Evolutionary conservation across 2,888 invertebrate genomes (phyloP).

Genomic region (Ichneumoninae sp.): DNA sequence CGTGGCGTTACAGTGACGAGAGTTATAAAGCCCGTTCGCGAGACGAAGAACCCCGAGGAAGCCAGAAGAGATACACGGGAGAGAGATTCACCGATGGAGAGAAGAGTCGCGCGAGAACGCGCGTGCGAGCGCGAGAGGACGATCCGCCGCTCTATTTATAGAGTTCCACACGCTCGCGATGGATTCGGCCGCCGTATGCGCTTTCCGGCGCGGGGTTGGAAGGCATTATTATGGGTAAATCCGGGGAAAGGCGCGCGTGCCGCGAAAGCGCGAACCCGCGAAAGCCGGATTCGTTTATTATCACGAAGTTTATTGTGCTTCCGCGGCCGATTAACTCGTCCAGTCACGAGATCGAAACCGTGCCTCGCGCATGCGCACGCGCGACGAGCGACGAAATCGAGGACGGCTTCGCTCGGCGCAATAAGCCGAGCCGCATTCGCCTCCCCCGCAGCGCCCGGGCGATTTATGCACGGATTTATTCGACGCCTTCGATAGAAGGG

Average conservation of each 20-base stretch:
- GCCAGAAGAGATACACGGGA: constrained; percentile 30
- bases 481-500: constrained; percentile 55
- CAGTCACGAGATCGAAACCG: constrained; percentile 76
- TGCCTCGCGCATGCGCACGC: constrained; percentile 35
- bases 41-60: constrained; percentile 66
- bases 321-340: constrained; percentile 82
- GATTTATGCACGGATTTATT: constrained; percentile 64
- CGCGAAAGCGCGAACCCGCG: constrained; percentile 68
- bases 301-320: constrained; percentile 82
- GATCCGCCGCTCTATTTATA: constrained; percentile 78
- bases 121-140: constrained; percentile 65
- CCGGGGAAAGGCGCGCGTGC: constrained; percentile 15
- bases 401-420: constrained; percentile 19
- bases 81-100: constrained; percentile 14
- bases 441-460: not conserved
- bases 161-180: constrained; percentile 80
- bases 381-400: constrained; percentile 27
- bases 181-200: constrained; percentile 74
- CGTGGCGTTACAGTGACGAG: constrained; percentile 52
- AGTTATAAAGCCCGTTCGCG: constrained; percentile 63
- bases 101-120: constrained; percentile 59
- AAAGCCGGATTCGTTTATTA: constrained; percentile 80
- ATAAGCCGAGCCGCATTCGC: constrained; percentile 37
- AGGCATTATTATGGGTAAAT: constrained; percentile 71
- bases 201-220: constrained; percentile 59